Percentiles rank a stretch among this genome's conserved stretches.
Evolutionary conservation across 2,113 vertebrate genomes (phyloP).

Genomic region (Oncorhynchus keta): DNA sequence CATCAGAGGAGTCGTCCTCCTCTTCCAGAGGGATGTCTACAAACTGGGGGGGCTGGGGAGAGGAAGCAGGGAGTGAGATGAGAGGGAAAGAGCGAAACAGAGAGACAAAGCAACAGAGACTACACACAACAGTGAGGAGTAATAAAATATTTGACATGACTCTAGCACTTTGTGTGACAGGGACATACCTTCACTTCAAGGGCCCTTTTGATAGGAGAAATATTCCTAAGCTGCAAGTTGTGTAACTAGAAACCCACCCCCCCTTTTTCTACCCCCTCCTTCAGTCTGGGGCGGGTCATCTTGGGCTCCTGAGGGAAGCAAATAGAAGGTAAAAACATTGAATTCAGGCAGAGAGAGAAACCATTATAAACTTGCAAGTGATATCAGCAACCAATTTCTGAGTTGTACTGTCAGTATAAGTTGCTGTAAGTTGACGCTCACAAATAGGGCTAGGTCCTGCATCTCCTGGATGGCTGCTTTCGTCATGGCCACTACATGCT

Average conservation of each 20-base stretch:
- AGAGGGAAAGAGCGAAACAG: background rate
- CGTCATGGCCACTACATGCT: slow-evolving; percentile 97
- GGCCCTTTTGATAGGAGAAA: slow-evolving; percentile 85
- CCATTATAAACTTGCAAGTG: background rate
- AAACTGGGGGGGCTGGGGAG: slow-evolving; percentile 85
- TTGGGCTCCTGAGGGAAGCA: slow-evolving; percentile 84
- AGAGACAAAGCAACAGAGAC: background rate
- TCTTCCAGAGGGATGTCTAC: slow-evolving; percentile 95
- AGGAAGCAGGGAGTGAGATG: background rate
- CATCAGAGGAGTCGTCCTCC: slow-evolving; percentile 94
- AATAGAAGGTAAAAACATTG: background rate
- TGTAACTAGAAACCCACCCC: slow-evolving; percentile 75
- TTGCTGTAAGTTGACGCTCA: slow-evolving; percentile 70
- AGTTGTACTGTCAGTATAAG: background rate
- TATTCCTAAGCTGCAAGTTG: slow-evolving; percentile 67
- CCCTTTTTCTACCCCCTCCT: slow-evolving; percentile 87
- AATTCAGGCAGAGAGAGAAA: background rate
- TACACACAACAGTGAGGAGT: too few species aligned
- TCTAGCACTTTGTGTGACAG: background rate
- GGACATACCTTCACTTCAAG: slow-evolving; percentile 72
- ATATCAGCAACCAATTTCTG: background rate
- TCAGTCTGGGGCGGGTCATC: slow-evolving; percentile 97
- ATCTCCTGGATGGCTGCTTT: slow-evolving; percentile 93
- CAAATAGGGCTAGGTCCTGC: slow-evolving; percentile 88
- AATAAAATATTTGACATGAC: background rate